Evolutionary conservation across 2,888 invertebrate genomes (phyloP).

Genomic region (Hedya salicella): DNA sequence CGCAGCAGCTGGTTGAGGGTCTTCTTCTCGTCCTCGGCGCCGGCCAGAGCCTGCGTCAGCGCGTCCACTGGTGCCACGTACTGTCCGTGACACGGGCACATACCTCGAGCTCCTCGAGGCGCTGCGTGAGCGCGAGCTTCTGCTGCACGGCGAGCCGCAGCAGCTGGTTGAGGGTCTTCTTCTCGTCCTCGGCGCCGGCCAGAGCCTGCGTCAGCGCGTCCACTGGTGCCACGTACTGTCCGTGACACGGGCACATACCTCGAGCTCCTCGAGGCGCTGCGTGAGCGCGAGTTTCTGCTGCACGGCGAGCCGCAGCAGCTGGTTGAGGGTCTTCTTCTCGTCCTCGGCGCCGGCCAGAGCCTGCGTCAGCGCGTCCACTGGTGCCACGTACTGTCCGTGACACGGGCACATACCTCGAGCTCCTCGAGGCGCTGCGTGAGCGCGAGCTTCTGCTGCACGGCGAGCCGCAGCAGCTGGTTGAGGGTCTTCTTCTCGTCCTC

Average conservation of each 20-base stretch:
- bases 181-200: conserved; percentile 97
- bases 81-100: too few species aligned
- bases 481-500: conserved; percentile 99
- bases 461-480: conserved; percentile 97
- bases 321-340: conserved; percentile 99
- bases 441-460: conserved; percentile 98
- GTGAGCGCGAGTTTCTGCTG: conserved; percentile 98
- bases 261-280: conserved; percentile 98
- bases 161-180: conserved; percentile 99
- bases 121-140: conserved; percentile 97
- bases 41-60: conserved; percentile 94
- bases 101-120: conserved; percentile 98
- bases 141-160: conserved; percentile 98
- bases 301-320: conserved; percentile 97
- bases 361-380: conserved; percentile 97
- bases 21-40: conserved; percentile 99
- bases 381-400: conserved; percentile 99
- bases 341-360: conserved; percentile 97
- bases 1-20: conserved; percentile 98
- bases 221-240: conserved; percentile 98
- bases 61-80: conserved; percentile 99
- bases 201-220: conserved; percentile 97
- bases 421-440: conserved; percentile 99
- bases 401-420: conserved; percentile 90
- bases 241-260: conserved; percentile 88